phyloP scores from a whole-genome alignment of 2,888 invertebrate genomes.

The Megalurothrips usitatus region DNA sequence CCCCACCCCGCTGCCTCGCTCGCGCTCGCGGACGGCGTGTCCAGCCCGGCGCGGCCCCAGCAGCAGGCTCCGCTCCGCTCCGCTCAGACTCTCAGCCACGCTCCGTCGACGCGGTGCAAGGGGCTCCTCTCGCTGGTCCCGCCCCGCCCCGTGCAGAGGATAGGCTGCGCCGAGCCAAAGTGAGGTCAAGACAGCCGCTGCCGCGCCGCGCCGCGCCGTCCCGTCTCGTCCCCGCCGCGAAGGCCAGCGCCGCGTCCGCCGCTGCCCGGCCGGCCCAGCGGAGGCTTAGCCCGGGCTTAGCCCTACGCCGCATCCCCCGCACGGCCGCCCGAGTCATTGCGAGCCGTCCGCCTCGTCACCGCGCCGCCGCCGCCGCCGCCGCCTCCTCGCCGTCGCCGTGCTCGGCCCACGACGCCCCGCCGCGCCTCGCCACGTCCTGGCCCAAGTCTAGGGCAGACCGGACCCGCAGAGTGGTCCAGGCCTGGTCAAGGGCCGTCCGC shows the following conservation, averaged over 20 bases:
- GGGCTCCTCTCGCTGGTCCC: too few species aligned
- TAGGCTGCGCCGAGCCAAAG: not conserved
- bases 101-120: too few species aligned
- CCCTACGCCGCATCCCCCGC: not conserved
- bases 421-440: not conserved
- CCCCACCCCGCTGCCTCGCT: not conserved
- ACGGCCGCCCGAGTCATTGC: not conserved
- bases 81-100: too few species aligned
- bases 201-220: not conserved
- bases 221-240: not conserved
- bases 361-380: not conserved
- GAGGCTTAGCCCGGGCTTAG: not conserved
- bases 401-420: not conserved
- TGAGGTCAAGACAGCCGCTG: not conserved
- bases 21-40: conserved; percentile 26
- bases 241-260: not conserved
- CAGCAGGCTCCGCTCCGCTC: not conserved
- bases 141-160: not conserved
- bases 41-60: conserved; percentile 26
- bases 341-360: not conserved
- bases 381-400: not conserved
- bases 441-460: too few species aligned
- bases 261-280: not conserved
- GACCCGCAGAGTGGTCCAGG: too few species aligned
- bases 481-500: too few species aligned